A percentile compares a stretch with the other conserved stretches of the same genome.
Conservation (phyloP, 2,888 invertebrate species). For the Cremastobaeus sp. region DNA sequence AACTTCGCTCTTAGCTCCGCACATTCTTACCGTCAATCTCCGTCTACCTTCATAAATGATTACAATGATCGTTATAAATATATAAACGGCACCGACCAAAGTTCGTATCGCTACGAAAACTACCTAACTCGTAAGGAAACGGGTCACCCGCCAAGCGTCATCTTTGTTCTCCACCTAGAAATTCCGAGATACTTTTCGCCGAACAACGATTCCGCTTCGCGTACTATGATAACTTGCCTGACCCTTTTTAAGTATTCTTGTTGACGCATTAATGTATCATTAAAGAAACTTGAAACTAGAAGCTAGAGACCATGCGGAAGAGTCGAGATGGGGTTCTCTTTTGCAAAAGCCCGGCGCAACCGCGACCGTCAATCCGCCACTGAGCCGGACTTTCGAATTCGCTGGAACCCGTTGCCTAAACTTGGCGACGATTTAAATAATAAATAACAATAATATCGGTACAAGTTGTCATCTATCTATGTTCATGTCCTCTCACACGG, state of each 20-base stretch:
- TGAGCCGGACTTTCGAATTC: conserved; percentile 1
- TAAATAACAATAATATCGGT: conserved; percentile 34
- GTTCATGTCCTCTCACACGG: conserved; percentile 19
- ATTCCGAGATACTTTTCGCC: neutral
- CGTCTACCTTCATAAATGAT: conserved; percentile 62
- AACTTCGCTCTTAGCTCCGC: conserved; percentile 41
- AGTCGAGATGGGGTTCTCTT: conserved; percentile 20
- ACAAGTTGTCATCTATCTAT: conserved; percentile 22
- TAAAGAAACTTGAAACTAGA: conserved; percentile 37
- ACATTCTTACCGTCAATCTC: conserved; percentile 58
- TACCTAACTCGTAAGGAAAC: conserved; percentile 39
- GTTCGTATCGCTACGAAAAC: conserved; percentile 54
- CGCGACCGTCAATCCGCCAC: neutral
- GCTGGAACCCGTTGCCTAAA: conserved; percentile 9
- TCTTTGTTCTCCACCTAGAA: too few relatives aligned
- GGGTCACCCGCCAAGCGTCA: too few relatives aligned
- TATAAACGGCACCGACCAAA: conserved; percentile 67
- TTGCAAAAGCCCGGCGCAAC: conserved; percentile 14
- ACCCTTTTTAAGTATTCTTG: too few relatives aligned
- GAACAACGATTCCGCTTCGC: too few relatives aligned
- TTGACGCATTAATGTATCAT: conserved; percentile 27
- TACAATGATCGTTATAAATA: conserved; percentile 67
- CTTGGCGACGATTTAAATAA: conserved; percentile 27
- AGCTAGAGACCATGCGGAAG: conserved; percentile 39
- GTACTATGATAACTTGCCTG: too few relatives aligned